These are phyloP conservation scores for Sebastes hubbsi DNA, from an alignment of 2,797 vertebrate species.

Conservation along the genomic window DNA sequence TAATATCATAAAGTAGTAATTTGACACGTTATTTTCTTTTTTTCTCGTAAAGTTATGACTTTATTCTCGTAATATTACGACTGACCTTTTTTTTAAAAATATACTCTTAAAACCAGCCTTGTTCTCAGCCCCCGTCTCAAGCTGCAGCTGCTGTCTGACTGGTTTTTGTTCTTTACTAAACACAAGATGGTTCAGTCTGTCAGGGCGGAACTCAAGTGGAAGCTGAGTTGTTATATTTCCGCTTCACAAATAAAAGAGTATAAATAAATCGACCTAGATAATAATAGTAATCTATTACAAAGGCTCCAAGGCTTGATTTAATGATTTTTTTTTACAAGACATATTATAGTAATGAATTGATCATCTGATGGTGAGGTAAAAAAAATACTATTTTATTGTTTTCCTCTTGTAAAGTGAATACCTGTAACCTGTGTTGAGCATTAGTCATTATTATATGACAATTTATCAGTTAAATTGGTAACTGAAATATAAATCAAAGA, in stretches of 20 bases:
- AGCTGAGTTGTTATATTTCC: constrained; percentile 4
- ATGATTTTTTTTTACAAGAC: not conserved
- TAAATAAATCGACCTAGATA: constrained; percentile 60
- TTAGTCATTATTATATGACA: too few relatives aligned
- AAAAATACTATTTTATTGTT: too few relatives aligned
- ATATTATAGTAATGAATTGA: too few relatives aligned
- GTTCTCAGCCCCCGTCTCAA: constrained; percentile 12
- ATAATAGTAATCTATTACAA: constrained; percentile 35
- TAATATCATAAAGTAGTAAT: too few relatives aligned
- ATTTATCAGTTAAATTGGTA: too few relatives aligned
- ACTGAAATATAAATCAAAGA: too few relatives aligned
- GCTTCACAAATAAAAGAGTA: constrained; percentile 53
- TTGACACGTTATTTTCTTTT: too few relatives aligned
- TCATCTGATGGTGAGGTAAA: too few relatives aligned
- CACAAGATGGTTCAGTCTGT: constrained; percentile 73
- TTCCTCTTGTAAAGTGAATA: too few relatives aligned
- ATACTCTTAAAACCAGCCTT: not conserved
- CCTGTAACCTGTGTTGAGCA: too few relatives aligned
- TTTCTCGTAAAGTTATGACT: too few relatives aligned
- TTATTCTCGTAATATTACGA: too few relatives aligned
- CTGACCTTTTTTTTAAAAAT: not conserved
- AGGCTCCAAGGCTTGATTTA: constrained; percentile 23
- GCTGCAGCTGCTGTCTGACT: constrained; percentile 7
- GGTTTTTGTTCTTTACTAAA: constrained; percentile 68
- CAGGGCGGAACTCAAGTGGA: constrained; percentile 64